These are phyloP conservation scores for Lycocorax pyrrhopterus DNA, from an alignment of 2,113 vertebrate genomes.

Conservation along the genomic window DNA sequence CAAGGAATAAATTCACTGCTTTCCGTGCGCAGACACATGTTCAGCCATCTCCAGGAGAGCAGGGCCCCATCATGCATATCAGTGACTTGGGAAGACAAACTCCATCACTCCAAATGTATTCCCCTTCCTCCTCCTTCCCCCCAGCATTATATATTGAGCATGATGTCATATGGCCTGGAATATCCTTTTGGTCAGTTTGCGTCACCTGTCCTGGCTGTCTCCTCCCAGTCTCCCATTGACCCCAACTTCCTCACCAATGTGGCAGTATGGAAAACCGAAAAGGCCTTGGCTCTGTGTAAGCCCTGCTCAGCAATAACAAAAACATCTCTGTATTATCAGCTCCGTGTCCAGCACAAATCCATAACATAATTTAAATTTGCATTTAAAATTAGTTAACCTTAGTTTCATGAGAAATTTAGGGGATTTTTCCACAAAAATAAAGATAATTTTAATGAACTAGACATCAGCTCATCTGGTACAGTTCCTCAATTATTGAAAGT, in stretches of 20 bases:
- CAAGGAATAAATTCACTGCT: not conserved
- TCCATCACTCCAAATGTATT: too few relatives aligned
- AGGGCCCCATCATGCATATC: rapidly evolving
- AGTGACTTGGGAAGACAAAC: not conserved
- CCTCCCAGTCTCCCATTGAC: not conserved
- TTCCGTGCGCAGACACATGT: not conserved
- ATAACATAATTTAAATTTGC: not conserved
- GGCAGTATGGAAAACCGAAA: not conserved
- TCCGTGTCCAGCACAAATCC: not conserved
- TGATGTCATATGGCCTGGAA: not conserved
- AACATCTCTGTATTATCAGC: not conserved
- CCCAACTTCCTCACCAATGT: not conserved
- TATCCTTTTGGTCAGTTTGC: not conserved
- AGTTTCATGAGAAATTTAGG: not conserved
- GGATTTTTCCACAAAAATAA: not conserved
- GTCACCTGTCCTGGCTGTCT: not conserved
- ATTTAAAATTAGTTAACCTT: not conserved
- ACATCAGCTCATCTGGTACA: not conserved
- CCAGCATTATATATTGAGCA: not conserved
- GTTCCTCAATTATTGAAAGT: not conserved
- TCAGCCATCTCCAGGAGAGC: not conserved
- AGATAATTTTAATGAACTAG: not conserved
- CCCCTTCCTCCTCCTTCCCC: not conserved
- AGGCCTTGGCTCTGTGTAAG: not conserved
- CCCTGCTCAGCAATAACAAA: not conserved